These are phyloP conservation scores for Frankliniella fusca DNA, from an alignment of 2,888 invertebrate genomes.

Conservation along the genomic window DNA sequence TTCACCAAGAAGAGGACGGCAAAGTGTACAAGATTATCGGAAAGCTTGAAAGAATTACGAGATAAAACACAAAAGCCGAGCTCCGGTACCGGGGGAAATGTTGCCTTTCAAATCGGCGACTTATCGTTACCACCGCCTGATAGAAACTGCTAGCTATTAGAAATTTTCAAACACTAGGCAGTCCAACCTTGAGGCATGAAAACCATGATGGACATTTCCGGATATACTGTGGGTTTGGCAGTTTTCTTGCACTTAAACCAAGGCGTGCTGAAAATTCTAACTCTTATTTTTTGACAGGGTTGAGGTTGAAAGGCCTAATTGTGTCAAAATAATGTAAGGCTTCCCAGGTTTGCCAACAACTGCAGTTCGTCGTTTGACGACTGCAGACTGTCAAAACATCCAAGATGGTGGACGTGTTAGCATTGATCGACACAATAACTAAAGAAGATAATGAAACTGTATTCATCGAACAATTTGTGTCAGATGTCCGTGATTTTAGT, in stretches of 20 bases:
- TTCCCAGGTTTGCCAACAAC: not conserved
- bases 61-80: not conserved
- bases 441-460: constrained; percentile 39
- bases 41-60: too few species aligned
- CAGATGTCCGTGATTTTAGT: constrained; percentile 75
- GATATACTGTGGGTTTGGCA: too few species aligned
- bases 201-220: too few species aligned
- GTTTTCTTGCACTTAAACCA: too few species aligned
- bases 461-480: constrained; percentile 71
- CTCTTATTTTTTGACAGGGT: too few species aligned
- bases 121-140: constrained; percentile 9
- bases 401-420: constrained; percentile 24
- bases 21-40: not conserved
- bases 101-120: constrained; percentile 3
- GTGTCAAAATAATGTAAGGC: too few species aligned
- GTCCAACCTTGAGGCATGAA: too few species aligned
- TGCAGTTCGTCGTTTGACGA: not conserved
- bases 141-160: not conserved
- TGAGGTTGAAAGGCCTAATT: too few species aligned
- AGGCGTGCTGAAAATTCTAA: too few species aligned
- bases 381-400: constrained; percentile 15
- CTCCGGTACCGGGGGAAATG: not conserved
- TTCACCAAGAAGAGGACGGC: too few species aligned
- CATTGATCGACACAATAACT: constrained; percentile 24
- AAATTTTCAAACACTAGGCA: too few species aligned